These are phyloP conservation scores for Doryteuthis pealeii DNA, from an alignment of 1,140 invertebrate species.

Conservation along the genomic window DNA sequence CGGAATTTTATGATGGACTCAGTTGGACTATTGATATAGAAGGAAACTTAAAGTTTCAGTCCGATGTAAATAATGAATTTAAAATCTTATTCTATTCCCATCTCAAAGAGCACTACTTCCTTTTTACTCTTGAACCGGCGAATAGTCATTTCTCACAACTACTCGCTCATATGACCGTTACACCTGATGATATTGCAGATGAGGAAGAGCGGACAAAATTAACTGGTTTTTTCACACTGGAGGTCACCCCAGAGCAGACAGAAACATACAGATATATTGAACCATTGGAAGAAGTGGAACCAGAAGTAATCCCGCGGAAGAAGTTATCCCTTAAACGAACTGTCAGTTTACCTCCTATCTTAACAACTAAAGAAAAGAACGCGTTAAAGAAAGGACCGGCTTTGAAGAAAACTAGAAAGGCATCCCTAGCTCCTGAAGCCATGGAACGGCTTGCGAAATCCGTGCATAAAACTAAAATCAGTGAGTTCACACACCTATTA, in stretches of 20 bases:
- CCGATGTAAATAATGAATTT: conserved; percentile 28
- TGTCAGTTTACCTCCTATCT: no score
- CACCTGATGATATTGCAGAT: conserved; percentile 31
- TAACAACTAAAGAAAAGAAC: no score
- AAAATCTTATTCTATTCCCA: conserved; percentile 42
- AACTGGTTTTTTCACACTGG: background rate
- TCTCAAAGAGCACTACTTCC: conserved; percentile 46
- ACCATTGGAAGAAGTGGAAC: no score
- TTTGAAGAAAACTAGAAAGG: no score
- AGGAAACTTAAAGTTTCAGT: conserved; percentile 33
- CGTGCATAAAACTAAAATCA: no score
- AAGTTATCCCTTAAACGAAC: no score
- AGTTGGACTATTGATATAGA: conserved; percentile 39
- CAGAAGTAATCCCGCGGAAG: no score
- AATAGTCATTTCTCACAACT: conserved; percentile 38
- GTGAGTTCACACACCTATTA: no score
- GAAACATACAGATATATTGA: background rate
- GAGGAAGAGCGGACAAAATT: background rate
- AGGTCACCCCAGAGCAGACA: background rate
- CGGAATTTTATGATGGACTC: conserved; percentile 40
- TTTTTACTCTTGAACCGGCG: conserved; percentile 45
- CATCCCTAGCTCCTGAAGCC: no score
- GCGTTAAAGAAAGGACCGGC: no score
- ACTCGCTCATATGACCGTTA: conserved; percentile 36
- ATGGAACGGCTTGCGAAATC: no score